Evolutionary conservation across 2,113 vertebrate genomes (phyloP).

Genomic region (Sakesphorus luctuosus): DNA sequence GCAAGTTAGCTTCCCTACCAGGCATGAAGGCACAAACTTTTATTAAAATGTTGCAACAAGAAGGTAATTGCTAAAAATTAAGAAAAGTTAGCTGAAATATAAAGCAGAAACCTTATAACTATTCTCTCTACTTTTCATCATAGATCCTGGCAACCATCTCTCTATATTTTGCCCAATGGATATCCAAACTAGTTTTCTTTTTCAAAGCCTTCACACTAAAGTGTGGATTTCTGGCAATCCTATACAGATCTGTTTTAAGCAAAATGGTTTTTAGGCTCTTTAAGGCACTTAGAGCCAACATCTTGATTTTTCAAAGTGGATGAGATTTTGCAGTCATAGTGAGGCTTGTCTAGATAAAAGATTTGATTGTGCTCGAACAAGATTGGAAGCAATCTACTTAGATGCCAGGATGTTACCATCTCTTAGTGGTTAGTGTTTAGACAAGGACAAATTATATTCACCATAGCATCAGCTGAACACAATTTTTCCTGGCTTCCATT

Average conservation of each 20-base stretch:
- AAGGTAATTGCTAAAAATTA: conserved; percentile 73
- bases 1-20: conserved; percentile 77
- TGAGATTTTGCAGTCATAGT: conserved; percentile 4
- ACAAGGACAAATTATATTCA: conserved; percentile 62
- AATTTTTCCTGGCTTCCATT: conserved; percentile 47
- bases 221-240: background rate
- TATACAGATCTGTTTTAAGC: background rate
- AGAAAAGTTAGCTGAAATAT: conserved; percentile 48
- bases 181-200: conserved; percentile 17
- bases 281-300: background rate
- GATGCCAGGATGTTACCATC: conserved; percentile 39
- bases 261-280: background rate
- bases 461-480: conserved; percentile 56
- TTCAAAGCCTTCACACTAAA: background rate
- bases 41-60: conserved; percentile 77
- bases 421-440: conserved; percentile 57
- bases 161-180: background rate
- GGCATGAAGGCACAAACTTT: conserved; percentile 68
- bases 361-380: conserved; percentile 24
- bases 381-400: conserved; percentile 44
- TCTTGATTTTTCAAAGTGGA: background rate
- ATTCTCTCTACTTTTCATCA: background rate
- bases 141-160: background rate
- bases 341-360: conserved; percentile 28
- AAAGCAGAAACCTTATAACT: conserved; percentile 25